A percentile compares a stretch with the other conserved stretches of the same genome.
Evolutionary conservation across 2,888 invertebrate genomes (phyloP).

Genomic region (Elmis aenea): DNA sequence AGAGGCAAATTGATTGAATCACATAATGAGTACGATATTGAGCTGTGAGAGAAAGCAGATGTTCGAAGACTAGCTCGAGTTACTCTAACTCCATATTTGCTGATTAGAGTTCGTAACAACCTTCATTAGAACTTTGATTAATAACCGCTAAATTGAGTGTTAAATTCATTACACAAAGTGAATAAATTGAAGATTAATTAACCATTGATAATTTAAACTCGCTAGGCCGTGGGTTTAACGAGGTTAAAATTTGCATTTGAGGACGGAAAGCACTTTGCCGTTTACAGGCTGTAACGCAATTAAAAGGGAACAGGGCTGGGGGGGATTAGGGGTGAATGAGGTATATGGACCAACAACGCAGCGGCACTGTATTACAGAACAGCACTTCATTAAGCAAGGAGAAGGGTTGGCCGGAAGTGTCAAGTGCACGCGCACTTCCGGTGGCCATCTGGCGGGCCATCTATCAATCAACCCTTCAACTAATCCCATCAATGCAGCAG

Average conservation of each 20-base stretch:
- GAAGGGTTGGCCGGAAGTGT: conserved; percentile 43
- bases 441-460: conserved; percentile 32
- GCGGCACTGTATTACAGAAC: conserved; percentile 27
- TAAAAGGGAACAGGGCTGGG: conserved; percentile 36
- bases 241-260: conserved; percentile 53
- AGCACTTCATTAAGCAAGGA: conserved; percentile 32
- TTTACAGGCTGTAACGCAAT: conserved; percentile 48
- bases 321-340: conserved; percentile 5
- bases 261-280: conserved; percentile 48
- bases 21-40: too few species aligned
- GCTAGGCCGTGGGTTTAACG: conserved; percentile 49
- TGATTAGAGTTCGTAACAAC: conserved; percentile 34
- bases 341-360: not conserved
- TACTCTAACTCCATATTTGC: conserved; percentile 15
- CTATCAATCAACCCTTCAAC: conserved; percentile 31
- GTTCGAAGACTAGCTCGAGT: conserved; percentile 23
- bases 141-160: conserved; percentile 55
- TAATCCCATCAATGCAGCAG: conserved; percentile 18
- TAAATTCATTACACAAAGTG: conserved; percentile 51
- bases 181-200: conserved; percentile 54
- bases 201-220: conserved; percentile 51
- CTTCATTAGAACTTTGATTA: conserved; percentile 56
- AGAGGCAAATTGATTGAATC: too few species aligned
- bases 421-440: conserved; percentile 44
- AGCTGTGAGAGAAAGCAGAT: conserved; percentile 31